Evolutionary conservation across 2,797 vertebrate species (phyloP).

Genomic region (Chaenodraco wilsoni): DNA sequence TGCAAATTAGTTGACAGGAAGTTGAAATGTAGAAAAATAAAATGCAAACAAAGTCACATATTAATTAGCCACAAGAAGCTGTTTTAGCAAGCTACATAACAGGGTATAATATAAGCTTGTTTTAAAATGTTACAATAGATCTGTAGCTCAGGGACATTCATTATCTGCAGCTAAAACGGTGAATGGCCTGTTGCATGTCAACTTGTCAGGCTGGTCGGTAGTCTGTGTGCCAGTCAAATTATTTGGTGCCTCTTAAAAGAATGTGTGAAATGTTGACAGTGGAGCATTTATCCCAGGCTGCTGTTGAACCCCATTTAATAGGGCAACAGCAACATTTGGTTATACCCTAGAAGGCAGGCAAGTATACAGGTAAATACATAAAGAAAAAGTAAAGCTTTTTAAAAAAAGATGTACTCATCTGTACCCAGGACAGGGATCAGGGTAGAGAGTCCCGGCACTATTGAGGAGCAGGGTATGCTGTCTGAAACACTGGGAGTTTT

Average conservation of each 20-base stretch:
- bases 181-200: background rate
- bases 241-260: constrained; percentile 30
- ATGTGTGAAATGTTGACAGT: constrained; percentile 29
- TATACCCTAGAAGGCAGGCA: constrained; percentile 14
- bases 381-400: constrained; percentile 7
- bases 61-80: constrained; percentile 19
- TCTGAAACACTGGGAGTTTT: constrained; percentile 21
- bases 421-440: constrained; percentile 1
- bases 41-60: constrained; percentile 30
- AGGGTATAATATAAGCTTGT: constrained; percentile 13
- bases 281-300: constrained; percentile 33
- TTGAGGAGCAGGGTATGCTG: constrained; percentile 19
- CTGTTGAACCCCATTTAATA: constrained; percentile 28
- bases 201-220: constrained; percentile 9
- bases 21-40: constrained; percentile 8
- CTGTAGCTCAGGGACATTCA: constrained; percentile 11
- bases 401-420: constrained; percentile 20
- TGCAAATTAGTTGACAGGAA: constrained; percentile 42
- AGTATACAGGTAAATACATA: constrained; percentile 13
- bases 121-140: constrained; percentile 22
- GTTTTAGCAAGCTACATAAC: constrained; percentile 8
- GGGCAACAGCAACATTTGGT: constrained; percentile 11
- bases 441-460: constrained; percentile 5
- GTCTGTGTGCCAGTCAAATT: constrained; percentile 19
- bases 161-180: constrained; percentile 12